Base-by-base conservation (phyloP, 2,797 vertebrate genomes). In the Lacerta bilineata region DNA sequence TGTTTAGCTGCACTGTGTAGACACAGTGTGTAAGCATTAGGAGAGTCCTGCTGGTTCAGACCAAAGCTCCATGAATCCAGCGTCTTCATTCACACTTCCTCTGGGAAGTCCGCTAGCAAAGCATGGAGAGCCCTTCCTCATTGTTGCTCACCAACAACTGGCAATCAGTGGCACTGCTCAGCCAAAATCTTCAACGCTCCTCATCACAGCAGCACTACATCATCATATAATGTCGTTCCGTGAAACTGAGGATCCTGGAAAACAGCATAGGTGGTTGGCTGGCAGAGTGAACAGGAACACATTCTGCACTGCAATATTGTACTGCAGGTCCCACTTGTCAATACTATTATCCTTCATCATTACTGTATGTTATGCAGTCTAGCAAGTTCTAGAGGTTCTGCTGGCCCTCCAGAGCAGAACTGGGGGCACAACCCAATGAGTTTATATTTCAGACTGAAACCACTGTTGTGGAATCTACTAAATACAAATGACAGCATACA, bases 1-100 rank as follows among this genome's bases (percentile, higher is more conserved):
- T 25, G 9, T 92, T 93, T 89, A 75, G 86, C 80, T 91, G 72
- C 79, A 39, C 86, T 92, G 89, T 92, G 87, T 29, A 80, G 91
- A 91, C 15, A 72, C 13, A 36, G 17, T 17, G 20, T 74, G 9
- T 25, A 64, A 25, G 17, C 5, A 41, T 1, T 15, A 29, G 39
- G 46, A 64, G 15, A 41, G 18, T 20, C 7, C 55, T 64, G 20
- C 8, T 81, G 20, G 27, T 74, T 61, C 18, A 41, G 3, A n/a
- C 39, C 27, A 64, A 64, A 84, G 23, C 0, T 41, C 33, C 55
- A 23, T 41, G 17, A n/a, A 82, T 66, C 33, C 41, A 83, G 33
- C 17, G 27, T 69, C 1, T 1, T 71, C 8, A 78, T 46, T 66
- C 41, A 27, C 8, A 46, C 61, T 23, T n/a, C 55, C 5, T 64